Conservation (phyloP, 2,888 invertebrate species). For the Drosophila austrosaltans region DNA sequence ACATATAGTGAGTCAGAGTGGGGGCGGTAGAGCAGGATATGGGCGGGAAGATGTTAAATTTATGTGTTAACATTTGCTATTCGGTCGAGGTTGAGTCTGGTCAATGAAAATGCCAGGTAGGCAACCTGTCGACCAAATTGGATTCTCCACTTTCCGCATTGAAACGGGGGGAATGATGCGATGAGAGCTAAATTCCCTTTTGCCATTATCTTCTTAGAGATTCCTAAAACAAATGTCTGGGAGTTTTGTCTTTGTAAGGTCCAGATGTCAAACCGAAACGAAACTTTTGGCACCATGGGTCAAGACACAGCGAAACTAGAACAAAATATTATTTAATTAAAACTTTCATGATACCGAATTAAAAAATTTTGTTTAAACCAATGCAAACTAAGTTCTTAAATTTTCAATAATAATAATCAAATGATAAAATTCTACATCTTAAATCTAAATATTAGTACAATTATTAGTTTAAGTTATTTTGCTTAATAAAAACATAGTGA, state of each 20-base stretch:
- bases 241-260: slow-evolving; percentile 36
- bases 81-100: slow-evolving; percentile 28
- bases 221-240: slow-evolving; percentile 56
- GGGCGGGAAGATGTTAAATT: slow-evolving; percentile 14
- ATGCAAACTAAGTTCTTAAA: too few species aligned
- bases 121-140: slow-evolving; percentile 8
- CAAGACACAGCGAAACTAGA: neutral
- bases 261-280: neutral
- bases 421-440: too few species aligned
- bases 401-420: too few species aligned
- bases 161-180: neutral
- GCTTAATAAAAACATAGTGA: neutral
- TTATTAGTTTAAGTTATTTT: neutral
- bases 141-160: neutral
- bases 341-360: neutral
- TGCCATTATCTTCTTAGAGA: slow-evolving; percentile 36
- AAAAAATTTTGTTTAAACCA: too few species aligned
- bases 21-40: neutral
- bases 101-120: slow-evolving; percentile 10
- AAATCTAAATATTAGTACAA: neutral
- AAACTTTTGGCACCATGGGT: slow-evolving; percentile 1
- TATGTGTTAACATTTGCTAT: slow-evolving; percentile 40
- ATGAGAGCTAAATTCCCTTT: neutral
- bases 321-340: neutral
- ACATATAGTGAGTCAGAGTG: neutral